Base-by-base conservation (phyloP, 35 echinoderm and acorn worm genomes). In the Strongylocentrotus purpuratus region DNA sequence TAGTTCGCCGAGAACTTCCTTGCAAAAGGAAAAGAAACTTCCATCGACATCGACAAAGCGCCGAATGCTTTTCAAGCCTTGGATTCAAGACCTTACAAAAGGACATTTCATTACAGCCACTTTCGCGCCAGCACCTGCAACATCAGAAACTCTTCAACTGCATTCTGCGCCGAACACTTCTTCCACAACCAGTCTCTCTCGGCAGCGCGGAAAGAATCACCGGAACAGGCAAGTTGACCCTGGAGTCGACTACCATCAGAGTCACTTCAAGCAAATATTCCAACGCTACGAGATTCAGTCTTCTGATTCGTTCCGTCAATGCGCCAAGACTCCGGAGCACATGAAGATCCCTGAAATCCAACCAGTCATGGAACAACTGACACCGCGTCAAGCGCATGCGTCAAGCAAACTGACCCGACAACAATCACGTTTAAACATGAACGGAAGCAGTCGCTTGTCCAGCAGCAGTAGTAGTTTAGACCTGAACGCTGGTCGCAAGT, bases 241-340 rank as follows among this genome's bases (percentile, higher is more conserved):
- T 88, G 47, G 52, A 32, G 31, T 32, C 50, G 91, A 48, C 93
- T 86, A 91, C 11, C 96, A 96, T 85, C 50, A 50, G 45, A 28
- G 33, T 31, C 85, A 96, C 46, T 96, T 97, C 59, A 91, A 90
- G 47, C 95, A 97, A 46, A 95, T 97, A 47, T 97, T 96, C 90
- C 88, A 93, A 47, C 97, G 95, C 18, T 97, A 96, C 31, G 97
- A 96, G 78, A 46, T 96, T 31, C 94, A 96, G 94, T 95, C 96
- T 15, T 96, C 95, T 6, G 88, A 88, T 46, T 97, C 97, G 0
- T 97, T 94, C 46, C 88, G 97, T 10, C 33, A 32, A 18, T 60
- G 94, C 32, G 97, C 97, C 28, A 89, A 48, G 58, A 85, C 88
- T 28, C 95, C 95, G 33, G 33, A 93, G 20, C 91, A 47, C 25